These are phyloP conservation scores for Thaumetopoea pityocampa DNA, from an alignment of 1,140 invertebrate genomes.

Conservation along the genomic window DNA sequence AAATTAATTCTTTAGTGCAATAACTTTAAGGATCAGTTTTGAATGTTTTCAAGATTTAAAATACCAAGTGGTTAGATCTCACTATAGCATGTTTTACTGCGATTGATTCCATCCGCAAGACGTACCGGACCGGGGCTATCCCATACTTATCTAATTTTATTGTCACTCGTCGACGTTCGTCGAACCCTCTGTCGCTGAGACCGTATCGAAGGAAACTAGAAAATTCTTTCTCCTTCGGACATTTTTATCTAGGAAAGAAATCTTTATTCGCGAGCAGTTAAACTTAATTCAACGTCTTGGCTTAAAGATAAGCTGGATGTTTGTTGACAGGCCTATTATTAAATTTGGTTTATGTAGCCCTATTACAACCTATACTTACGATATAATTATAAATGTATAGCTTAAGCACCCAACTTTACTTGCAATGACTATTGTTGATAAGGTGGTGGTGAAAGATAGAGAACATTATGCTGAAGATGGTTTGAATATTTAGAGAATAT, in stretches of 20 bases:
- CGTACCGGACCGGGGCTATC: constrained; percentile 47
- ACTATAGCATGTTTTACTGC: constrained; percentile 61
- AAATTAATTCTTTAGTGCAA: constrained; percentile 2
- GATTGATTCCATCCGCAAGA: constrained; percentile 67
- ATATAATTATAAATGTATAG: too few relatives aligned
- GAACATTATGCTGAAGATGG: too few relatives aligned
- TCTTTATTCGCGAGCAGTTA: constrained; percentile 59
- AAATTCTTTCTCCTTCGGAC: constrained; percentile 49
- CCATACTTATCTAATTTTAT: constrained; percentile 73
- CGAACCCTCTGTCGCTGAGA: constrained; percentile 45
- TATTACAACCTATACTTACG: too few relatives aligned
- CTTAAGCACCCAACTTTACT: too few relatives aligned
- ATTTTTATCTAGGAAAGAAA: constrained; percentile 58
- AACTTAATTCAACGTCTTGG: constrained; percentile 51
- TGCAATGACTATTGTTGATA: too few relatives aligned
- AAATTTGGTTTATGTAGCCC: too few relatives aligned
- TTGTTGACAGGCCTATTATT: constrained; percentile 12
- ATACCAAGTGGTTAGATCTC: constrained; percentile 24
- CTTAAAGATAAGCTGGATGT: constrained; percentile 30
- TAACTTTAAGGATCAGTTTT: constrained; percentile 27
- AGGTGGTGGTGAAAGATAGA: too few relatives aligned
- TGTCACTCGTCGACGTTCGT: constrained; percentile 53
- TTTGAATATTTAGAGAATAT: too few relatives aligned
- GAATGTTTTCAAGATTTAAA: constrained; percentile 13
- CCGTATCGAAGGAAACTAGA: constrained; percentile 50